Percentiles rank a stretch among this genome's conserved stretches.
These are phyloP conservation scores for Stegodyphus mimosarum DNA, from an alignment of 1,140 invertebrate genomes.

Conservation along the genomic window DNA sequence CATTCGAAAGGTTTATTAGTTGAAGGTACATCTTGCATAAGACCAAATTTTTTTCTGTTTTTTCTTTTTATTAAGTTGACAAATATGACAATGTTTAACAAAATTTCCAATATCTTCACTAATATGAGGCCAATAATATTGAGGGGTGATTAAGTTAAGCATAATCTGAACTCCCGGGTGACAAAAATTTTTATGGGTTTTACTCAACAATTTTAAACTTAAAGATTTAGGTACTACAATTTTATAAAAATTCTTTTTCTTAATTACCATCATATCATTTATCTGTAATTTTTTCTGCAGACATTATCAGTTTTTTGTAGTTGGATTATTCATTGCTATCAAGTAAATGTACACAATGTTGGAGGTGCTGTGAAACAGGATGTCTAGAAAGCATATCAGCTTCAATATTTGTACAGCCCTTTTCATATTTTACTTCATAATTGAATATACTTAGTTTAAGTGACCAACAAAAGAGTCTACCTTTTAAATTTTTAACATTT, in stretches of 20 bases:
- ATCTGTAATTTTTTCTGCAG: no score
- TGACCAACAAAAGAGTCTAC: conserved; percentile 17
- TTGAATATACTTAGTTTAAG: conserved; percentile 18
- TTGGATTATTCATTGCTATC: no score
- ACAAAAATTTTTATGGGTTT: not conserved
- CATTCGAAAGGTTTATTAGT: not conserved
- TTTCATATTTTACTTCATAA: conserved; percentile 12
- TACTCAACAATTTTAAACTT: not conserved
- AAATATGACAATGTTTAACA: conserved; percentile 7
- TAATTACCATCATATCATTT: no score
- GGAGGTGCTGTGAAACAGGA: not conserved
- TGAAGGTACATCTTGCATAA: not conserved
- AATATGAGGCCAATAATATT: conserved; percentile 10
- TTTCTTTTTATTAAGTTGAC: conserved; percentile 6
- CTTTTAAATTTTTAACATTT: conserved; percentile 4
- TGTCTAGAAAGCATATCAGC: not conserved
- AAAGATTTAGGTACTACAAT: not conserved
- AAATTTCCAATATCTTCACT: not conserved
- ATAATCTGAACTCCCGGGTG: not conserved
- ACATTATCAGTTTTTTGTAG: no score
- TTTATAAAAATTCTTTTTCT: conserved; percentile 11
- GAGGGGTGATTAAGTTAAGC: not conserved
- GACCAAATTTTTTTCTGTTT: not conserved
- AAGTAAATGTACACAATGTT: no score
- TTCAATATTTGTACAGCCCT: not conserved